Base-by-base conservation (phyloP, 1,140 invertebrate genomes). In the Venturia canescens region DNA sequence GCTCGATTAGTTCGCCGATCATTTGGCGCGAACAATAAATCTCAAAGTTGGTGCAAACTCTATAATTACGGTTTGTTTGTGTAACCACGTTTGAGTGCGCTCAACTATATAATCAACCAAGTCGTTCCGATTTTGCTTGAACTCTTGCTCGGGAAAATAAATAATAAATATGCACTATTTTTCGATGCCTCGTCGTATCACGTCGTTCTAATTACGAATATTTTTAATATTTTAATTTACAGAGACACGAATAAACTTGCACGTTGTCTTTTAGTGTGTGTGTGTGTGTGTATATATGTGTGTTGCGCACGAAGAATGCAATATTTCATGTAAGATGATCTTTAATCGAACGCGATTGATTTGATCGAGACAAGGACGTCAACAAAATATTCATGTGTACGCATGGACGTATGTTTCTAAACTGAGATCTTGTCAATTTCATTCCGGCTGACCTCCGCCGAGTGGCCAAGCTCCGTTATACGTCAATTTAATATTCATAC, bases 291-390 rank as follows among this genome's bases (percentile, higher is more conserved):
- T n/a, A n/a, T n/a, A n/a, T n/a, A n/a, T n/a, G n/a, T n/a, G n/a
- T n/a, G n/a, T n/a, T n/a, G n/a, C n/a, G 38, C 38, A 44, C 7
- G 2, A 13, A 44, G 7, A 44, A 44, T 44, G 38, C 11, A 44
- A 44, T 44, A 9, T 44, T 44, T 44, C 38, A 9, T 44, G 38
- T 44, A 44, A 44, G 11, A 44, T 44, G 38, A 44, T 44, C 38
- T 44, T 13, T 44, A 44, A 44, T 44, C 38, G 38, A 44, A 44
- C 38, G 13, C 38, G 38, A 44, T 44, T 44, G 38, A 44, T 4
- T 44, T 31, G 27, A 70, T 70, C 67, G 29, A 67, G 63, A 67
- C 67, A 72, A 72, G 70, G 70, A 72, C 70, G 38, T 48, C 70
- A 38, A 72, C 70, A n/a, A 57, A n/a, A 57, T 57, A 5, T 57